Base-by-base conservation (phyloP, 2,797 vertebrate species). In the Danionella dracula region DNA sequence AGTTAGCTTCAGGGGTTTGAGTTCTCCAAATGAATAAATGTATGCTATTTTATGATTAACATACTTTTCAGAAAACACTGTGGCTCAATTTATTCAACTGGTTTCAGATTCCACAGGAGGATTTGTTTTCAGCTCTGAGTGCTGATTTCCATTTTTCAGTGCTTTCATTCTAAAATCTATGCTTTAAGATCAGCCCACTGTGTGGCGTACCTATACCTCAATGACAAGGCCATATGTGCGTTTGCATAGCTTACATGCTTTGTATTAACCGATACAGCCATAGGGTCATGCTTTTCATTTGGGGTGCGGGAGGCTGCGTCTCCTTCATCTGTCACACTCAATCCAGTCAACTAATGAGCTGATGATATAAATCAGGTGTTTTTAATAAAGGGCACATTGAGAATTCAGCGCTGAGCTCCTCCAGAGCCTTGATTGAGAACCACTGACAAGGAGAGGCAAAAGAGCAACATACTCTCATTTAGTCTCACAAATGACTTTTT, bases 21-120 rank as follows among this genome's bases (percentile, higher is more conserved):
- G 3, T 27, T 27, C 6, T 27, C 23, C 23, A 10, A 4, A 6
- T 42, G 10, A 13, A 38, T 31, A 11, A 20, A 37, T 40, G 19
- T 46, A 37, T 16, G 1, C 20, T 31, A 4, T 44, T 35, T 23
- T 37, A 10, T 44, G 13, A 20, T 37, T 35, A 45, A 31, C 42
- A 44, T 21, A 15, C 56, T 16, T 19, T 21, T 20, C 1, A 82
- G 83, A 83, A 79, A 83, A 79, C 15, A 49, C 8, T n/a, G 20
- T 61, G 41, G 41, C 27, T 46, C 29, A 11, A 35, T 48, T 20
- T 38, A 42, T 65, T 50, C 23, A 48, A 53, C 61, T 55, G 13
- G 49, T 61, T 62, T 56, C n/a, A 59, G 21, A 41, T 19, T 35
- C 21, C 49, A 21, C 10, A 15, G 27, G 68, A 45, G 19, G 34